phyloP scores from a whole-genome alignment of 2,797 vertebrate genomes.

The Enteromius treurensis region DNA sequence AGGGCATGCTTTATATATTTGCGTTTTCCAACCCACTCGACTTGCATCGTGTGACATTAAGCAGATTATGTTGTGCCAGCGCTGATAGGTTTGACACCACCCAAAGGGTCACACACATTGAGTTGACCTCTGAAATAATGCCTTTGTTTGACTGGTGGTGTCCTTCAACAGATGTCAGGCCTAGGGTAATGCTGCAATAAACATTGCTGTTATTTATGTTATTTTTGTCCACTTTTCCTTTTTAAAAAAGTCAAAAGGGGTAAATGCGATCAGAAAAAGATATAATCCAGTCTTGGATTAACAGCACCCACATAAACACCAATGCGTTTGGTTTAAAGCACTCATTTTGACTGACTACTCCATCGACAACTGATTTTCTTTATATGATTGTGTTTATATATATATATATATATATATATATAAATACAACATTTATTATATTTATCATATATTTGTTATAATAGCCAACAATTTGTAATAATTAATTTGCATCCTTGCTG shows the following conservation, averaged over 20 bases:
- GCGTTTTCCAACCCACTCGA: conserved; percentile 55
- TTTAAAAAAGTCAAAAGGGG: neutral
- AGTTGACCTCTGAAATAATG: conserved; percentile 52
- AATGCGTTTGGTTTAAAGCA: neutral
- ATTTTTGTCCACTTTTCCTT: neutral
- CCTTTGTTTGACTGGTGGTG: conserved; percentile 62
- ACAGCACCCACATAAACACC: neutral
- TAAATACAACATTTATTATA: too few relatives aligned
- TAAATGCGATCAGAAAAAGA: neutral
- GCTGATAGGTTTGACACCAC: conserved; percentile 67
- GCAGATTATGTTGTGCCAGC: conserved; percentile 58
- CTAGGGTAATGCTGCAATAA: neutral
- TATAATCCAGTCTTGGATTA: neutral
- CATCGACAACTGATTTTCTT: neutral
- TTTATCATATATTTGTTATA: too few relatives aligned
- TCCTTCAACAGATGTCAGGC: neutral
- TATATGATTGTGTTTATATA: neutral
- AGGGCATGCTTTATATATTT: conserved; percentile 56
- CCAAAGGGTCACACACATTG: conserved; percentile 43
- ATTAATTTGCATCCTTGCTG: neutral
- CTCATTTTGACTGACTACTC: neutral
- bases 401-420: neutral
- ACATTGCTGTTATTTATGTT: neutral
- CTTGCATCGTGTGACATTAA: conserved; percentile 51
- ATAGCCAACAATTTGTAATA: neutral